Evolutionary conservation across 2,888 invertebrate genomes (phyloP).

Genomic region (Zygaena filipendulae): DNA sequence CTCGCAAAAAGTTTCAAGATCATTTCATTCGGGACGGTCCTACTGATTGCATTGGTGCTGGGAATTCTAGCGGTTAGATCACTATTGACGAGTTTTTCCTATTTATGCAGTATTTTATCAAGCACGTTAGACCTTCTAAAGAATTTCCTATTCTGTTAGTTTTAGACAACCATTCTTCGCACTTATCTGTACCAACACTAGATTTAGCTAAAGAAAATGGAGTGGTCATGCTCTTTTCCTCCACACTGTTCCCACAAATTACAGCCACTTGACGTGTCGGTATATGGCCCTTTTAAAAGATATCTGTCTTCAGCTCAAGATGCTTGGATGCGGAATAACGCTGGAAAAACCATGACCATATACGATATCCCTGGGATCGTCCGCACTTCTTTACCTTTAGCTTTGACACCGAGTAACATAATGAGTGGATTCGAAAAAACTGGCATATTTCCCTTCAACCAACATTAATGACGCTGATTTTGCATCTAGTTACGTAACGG

Average conservation of each 20-base stretch:
- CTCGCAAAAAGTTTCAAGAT: slow-evolving; percentile 4
- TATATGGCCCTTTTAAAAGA: slow-evolving; percentile 1
- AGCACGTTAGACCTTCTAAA: slow-evolving; percentile 7
- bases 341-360: slow-evolving; percentile 17
- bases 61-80: slow-evolving; percentile 10
- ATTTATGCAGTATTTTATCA: slow-evolving; percentile 11
- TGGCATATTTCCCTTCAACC: slow-evolving; percentile 5
- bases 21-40: no score
- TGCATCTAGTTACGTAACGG: slow-evolving; percentile 6
- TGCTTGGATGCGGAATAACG: background rate
- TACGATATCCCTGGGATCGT: slow-evolving; percentile 22
- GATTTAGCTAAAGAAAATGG: slow-evolving; percentile 6
- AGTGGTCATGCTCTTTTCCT: slow-evolving; percentile 4
- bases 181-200: slow-evolving; percentile 7
- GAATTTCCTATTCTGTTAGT: background rate
- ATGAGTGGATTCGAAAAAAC: slow-evolving; percentile 4
- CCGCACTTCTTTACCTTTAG: slow-evolving; percentile 2
- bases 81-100: slow-evolving; percentile 7
- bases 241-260: slow-evolving; percentile 1
- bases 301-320: background rate
- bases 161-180: slow-evolving; percentile 6
- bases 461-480: slow-evolving; percentile 12
- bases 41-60: slow-evolving; percentile 5
- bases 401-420: slow-evolving; percentile 4
- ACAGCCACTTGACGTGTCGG: slow-evolving; percentile 1